Conservation (phyloP, 2,797 vertebrate species). For the Leptodactylus fallax region DNA sequence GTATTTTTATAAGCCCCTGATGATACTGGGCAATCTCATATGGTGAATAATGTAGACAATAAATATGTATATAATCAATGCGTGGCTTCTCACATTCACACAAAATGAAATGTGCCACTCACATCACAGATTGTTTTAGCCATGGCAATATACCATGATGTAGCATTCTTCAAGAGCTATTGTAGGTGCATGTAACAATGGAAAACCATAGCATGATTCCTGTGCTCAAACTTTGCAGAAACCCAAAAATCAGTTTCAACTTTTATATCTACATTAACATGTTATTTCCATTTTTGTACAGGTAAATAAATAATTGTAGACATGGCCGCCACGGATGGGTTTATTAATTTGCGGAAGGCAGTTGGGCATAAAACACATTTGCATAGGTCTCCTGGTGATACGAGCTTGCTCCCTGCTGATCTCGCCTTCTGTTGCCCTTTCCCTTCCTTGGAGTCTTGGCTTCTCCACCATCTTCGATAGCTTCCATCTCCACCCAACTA, state of each 20-base stretch:
- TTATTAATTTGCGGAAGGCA: neutral
- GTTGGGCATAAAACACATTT: neutral
- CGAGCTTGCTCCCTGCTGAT: constrained; percentile 4
- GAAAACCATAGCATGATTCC: neutral
- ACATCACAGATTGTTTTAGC: neutral
- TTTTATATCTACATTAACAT: too few relatives aligned
- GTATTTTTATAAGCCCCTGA: constrained; percentile 39
- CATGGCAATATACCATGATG: neutral
- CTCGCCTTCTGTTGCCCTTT: constrained; percentile 36
- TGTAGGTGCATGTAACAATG: neutral
- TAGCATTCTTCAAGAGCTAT: neutral
- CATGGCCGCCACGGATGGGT: too few relatives aligned
- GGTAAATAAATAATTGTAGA: neutral
- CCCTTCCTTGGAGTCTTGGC: neutral
- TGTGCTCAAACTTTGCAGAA: neutral
- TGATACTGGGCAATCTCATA: constrained; percentile 20
- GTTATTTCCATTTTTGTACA: neutral
- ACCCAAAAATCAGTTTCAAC: neutral
- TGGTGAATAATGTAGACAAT: constrained; percentile 16
- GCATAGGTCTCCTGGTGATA: constrained; percentile 2
- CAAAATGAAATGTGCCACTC: neutral
- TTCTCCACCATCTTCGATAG: constrained; percentile 11
- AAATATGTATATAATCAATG: constrained; percentile 20
- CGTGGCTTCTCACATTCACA: neutral
- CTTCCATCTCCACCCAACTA: neutral